Conservation (phyloP, 2,888 invertebrate species). For the Drosophila anomalata region DNA sequence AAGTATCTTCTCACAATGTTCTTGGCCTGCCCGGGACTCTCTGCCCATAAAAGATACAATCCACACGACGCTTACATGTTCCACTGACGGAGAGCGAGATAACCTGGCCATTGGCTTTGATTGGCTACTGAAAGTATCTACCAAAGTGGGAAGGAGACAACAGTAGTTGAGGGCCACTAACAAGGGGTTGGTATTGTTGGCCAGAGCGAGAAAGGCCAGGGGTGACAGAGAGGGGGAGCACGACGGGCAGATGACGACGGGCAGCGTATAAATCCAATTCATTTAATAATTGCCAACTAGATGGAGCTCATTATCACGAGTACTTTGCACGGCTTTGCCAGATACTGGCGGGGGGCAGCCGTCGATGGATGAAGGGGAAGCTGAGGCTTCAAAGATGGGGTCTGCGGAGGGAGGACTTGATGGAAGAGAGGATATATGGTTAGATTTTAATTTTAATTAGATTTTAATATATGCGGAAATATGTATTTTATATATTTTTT, state of each 20-base stretch:
- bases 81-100: constrained; percentile 69
- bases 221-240: neutral
- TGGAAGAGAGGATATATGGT: neutral
- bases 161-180: constrained; percentile 17
- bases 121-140: constrained; percentile 49
- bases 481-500: neutral
- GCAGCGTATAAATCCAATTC: constrained; percentile 81
- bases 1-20: constrained; percentile 1
- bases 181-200: constrained; percentile 24
- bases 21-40: constrained; percentile 3
- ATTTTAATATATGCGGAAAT: too few relatives aligned
- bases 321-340: constrained; percentile 79
- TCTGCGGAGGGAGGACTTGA: constrained; percentile 10
- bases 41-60: constrained; percentile 50
- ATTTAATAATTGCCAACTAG: constrained; percentile 83
- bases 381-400: constrained; percentile 1
- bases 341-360: constrained; percentile 5
- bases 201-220: constrained; percentile 5
- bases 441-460: neutral
- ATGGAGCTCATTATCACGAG: constrained; percentile 82
- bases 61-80: constrained; percentile 74
- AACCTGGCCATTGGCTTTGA: constrained; percentile 51
- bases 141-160: constrained; percentile 22
- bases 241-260: constrained; percentile 17
- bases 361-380: constrained; percentile 21